These are phyloP conservation scores for Arothron firmamentum DNA, from an alignment of 2,113 vertebrate species.

Conservation along the genomic window DNA sequence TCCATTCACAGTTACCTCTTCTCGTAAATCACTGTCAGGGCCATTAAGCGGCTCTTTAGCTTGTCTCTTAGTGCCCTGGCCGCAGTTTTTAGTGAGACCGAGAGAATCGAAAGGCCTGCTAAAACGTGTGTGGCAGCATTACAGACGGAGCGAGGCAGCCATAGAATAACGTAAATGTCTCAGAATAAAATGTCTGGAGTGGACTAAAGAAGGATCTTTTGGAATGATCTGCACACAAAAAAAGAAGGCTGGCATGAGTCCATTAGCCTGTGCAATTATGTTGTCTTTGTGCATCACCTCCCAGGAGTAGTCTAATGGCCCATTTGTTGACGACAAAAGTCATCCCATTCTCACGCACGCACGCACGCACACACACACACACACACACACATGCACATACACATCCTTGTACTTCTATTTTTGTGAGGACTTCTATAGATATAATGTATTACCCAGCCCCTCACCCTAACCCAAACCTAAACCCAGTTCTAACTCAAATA, in stretches of 20 bases:
- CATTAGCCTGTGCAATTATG: conserved; percentile 30
- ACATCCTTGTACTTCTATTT: not conserved
- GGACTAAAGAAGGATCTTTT: not conserved
- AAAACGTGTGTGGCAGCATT: conserved; percentile 1
- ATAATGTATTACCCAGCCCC: too few relatives aligned
- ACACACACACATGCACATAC: conserved; percentile 14
- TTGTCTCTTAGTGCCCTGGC: conserved; percentile 29
- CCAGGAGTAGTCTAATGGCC: conserved; percentile 36
- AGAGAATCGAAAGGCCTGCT: not conserved
- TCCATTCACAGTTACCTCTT: conserved; percentile 5
- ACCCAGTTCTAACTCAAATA: too few relatives aligned
- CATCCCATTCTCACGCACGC: not conserved
- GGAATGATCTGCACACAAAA: not conserved
- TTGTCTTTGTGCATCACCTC: not conserved
- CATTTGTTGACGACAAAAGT: conserved; percentile 49
- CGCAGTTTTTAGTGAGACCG: not conserved
- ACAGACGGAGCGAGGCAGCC: not conserved
- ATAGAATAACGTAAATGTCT: not conserved
- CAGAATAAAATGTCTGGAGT: not conserved
- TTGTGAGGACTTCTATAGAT: too few relatives aligned
- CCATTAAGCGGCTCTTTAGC: conserved; percentile 48
- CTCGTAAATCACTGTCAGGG: conserved; percentile 35
- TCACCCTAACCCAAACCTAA: too few relatives aligned
- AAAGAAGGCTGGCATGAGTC: conserved; percentile 16
- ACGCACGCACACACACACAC: not conserved